These are phyloP conservation scores for Chirona hameri DNA, from an alignment of 2,888 invertebrate species.

Conservation along the genomic window DNA sequence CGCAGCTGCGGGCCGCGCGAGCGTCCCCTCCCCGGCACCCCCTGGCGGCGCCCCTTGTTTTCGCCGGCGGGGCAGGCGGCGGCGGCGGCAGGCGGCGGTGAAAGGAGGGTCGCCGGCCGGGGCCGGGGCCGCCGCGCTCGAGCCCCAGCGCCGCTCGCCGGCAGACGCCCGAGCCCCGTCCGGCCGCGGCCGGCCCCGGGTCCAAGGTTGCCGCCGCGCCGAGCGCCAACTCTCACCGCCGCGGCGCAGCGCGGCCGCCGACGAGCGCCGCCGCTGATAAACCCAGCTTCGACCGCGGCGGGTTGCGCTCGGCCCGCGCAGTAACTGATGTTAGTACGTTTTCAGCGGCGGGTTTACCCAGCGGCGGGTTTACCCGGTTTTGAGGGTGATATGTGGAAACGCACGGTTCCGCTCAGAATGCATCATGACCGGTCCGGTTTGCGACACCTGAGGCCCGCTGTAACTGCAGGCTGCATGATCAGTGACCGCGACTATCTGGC, in stretches of 20 bases:
- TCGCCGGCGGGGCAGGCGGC: background rate
- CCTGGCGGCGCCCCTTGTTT: background rate
- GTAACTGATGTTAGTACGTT: no score
- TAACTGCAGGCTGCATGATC: no score
- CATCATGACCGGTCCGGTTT: no score
- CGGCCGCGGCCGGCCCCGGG: constrained; percentile 5
- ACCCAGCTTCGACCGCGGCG: no score
- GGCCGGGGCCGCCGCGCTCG: constrained; percentile 2
- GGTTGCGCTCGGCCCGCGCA: no score
- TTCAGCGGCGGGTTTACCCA: no score
- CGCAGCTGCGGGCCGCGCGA: background rate
- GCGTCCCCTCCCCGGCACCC: constrained; percentile 6
- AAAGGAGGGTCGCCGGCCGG: constrained; percentile 7
- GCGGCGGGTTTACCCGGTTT: no score
- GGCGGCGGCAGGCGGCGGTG: constrained; percentile 6
- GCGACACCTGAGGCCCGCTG: background rate
- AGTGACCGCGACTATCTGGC: background rate
- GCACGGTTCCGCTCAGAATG: no score
- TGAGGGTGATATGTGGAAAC: no score
- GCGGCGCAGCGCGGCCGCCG: background rate
- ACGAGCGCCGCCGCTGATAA: no score
- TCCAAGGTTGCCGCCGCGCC: constrained; percentile 22
- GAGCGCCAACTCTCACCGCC: background rate
- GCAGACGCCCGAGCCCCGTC: background rate
- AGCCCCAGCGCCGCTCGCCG: constrained; percentile 8